Percentiles rank a stretch among this genome's conserved stretches.
Conservation (phyloP, 2,113 vertebrate genomes). For the Dinomys branickii region DNA sequence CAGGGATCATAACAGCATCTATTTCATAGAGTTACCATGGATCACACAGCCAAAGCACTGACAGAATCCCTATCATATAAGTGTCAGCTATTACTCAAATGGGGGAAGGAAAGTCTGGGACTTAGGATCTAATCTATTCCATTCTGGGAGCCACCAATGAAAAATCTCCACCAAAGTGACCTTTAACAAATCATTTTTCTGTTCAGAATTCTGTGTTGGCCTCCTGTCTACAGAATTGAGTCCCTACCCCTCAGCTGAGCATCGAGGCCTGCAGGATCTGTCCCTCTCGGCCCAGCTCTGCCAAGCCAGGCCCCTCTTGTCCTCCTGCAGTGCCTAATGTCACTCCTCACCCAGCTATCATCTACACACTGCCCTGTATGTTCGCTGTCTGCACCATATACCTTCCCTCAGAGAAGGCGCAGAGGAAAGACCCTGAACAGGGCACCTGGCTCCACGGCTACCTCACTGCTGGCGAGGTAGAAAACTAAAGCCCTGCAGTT, state of each 20-base stretch:
- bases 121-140: neutral
- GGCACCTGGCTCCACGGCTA: neutral
- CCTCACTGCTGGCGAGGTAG: rapidly evolving
- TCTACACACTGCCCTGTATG: neutral
- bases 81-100: neutral
- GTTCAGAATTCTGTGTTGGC: neutral
- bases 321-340: neutral
- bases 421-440: neutral
- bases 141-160: neutral
- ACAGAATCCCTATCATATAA: neutral
- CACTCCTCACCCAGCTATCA: neutral
- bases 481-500: neutral
- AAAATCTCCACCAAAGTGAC: neutral
- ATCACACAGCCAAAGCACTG: neutral
- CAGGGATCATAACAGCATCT: neutral
- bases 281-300: neutral
- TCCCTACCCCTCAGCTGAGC: neutral
- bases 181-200: neutral
- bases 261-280: neutral
- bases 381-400: rapidly evolving
- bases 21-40: neutral
- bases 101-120: neutral
- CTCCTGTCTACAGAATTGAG: neutral
- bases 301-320: no score
- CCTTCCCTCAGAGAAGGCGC: neutral